Conservation (phyloP, 1,140 invertebrate species). For the Drosophila ogumai region DNA sequence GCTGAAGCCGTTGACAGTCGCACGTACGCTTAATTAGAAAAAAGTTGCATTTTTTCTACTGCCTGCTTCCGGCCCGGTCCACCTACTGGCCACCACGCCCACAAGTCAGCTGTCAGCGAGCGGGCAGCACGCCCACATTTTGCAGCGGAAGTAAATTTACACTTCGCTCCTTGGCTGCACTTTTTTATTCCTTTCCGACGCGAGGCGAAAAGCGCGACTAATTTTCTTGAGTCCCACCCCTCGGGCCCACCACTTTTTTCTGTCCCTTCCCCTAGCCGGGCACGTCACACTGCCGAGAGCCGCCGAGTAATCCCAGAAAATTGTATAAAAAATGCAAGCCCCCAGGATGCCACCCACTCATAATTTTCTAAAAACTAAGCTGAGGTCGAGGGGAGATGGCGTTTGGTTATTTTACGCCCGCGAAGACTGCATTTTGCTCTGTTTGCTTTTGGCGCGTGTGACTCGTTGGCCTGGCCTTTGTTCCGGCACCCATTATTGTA, state of each 20-base stretch:
- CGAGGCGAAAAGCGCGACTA: conserved; percentile 70
- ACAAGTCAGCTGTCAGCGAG: conserved; percentile 53
- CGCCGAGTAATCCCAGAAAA: conserved; percentile 63
- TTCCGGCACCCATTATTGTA: conserved; percentile 19
- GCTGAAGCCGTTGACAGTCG: conserved; percentile 72
- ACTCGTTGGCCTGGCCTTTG: conserved; percentile 60
- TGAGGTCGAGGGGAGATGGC: conserved; percentile 1
- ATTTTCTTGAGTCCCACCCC: conserved; percentile 63
- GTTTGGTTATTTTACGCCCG: conserved; percentile 38
- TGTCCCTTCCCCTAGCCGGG: background rate
- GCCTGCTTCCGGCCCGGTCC: conserved; percentile 28
- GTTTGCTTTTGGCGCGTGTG: conserved; percentile 62
- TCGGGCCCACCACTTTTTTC: conserved; percentile 8
- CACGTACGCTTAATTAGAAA: conserved; percentile 83
- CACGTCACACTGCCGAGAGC: conserved; percentile 15
- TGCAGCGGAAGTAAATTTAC: conserved; percentile 79
- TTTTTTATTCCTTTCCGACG: conserved; percentile 78
- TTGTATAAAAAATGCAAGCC: conserved; percentile 63
- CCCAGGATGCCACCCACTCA: conserved; percentile 42
- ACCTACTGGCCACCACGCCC: conserved; percentile 37
- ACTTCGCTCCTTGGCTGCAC: conserved; percentile 62
- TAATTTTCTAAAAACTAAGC: conserved; percentile 65
- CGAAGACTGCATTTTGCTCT: conserved; percentile 55
- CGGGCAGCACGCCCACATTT: conserved; percentile 57
- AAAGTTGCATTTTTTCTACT: conserved; percentile 56